These are phyloP conservation scores for Apodemia hepburni DNA, from an alignment of 2,888 invertebrate species.

Conservation along the genomic window DNA sequence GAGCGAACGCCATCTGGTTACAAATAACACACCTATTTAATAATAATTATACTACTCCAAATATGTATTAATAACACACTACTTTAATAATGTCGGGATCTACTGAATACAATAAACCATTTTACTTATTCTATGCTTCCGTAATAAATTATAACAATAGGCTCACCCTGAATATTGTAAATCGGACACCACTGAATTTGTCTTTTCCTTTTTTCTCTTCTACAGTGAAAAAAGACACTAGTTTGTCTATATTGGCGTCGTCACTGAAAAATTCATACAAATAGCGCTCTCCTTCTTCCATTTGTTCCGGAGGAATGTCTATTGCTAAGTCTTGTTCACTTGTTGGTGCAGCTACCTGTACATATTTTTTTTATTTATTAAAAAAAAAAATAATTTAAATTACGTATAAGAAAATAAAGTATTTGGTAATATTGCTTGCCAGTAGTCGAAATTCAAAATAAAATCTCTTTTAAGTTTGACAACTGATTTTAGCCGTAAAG, in stretches of 20 bases:
- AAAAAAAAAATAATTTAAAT: no score
- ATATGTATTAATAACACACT: no score
- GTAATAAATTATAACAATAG: no score
- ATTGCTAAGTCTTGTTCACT: slow-evolving; percentile 81
- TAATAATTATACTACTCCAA: no score
- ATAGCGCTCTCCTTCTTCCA: slow-evolving; percentile 83
- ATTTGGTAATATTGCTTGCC: no score
- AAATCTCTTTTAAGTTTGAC: no score
- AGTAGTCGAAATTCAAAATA: no score
- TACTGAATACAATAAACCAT: no score
- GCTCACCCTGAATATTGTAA: slow-evolving; percentile 86
- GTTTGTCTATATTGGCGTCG: slow-evolving; percentile 82
- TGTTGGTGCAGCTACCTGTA: slow-evolving; percentile 84
- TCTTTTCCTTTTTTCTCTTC: slow-evolving; percentile 94
- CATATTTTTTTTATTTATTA: neutral
- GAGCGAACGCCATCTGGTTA: slow-evolving; percentile 85
- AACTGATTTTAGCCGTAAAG: no score
- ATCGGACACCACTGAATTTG: slow-evolving; percentile 85
- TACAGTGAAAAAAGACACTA: slow-evolving; percentile 86
- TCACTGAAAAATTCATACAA: slow-evolving; percentile 85
- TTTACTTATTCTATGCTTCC: no score
- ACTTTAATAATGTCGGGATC: no score
- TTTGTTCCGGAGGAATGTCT: slow-evolving; percentile 70
- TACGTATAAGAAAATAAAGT: no score
- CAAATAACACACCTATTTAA: neutral